Percentiles rank a stretch among this genome's conserved stretches.
phyloP scores from a whole-genome alignment of 2,797 vertebrate genomes.

The Trichosurus vulpecula region DNA sequence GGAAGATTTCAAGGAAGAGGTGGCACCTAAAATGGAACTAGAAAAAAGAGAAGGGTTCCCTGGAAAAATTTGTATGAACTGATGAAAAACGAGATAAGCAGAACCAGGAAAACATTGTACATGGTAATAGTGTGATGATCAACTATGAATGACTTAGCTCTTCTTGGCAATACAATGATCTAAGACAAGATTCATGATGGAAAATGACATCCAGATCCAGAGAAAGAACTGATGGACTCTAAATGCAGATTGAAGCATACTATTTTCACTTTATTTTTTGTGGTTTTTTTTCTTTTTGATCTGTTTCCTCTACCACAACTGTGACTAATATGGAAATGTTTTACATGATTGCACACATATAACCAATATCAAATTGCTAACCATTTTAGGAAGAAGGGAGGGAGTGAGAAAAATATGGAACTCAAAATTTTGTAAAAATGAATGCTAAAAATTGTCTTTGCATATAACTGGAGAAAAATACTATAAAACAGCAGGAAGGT shows the following conservation, averaged over 20 bases:
- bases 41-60: neutral
- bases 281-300: neutral
- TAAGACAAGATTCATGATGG: neutral
- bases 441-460: neutral
- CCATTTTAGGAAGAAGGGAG: neutral
- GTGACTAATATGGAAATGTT: neutral
- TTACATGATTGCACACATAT: neutral
- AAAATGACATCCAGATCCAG: neutral
- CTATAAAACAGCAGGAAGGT: neutral
- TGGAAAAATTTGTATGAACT: neutral
- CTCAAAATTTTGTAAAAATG: no score
- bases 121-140: neutral
- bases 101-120: neutral
- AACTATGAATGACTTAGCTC: neutral
- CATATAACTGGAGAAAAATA: neutral
- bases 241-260: neutral
- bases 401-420: neutral
- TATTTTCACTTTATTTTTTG: neutral
- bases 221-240: neutral
- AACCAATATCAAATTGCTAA: neutral
- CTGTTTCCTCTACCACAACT: neutral
- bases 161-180: neutral
- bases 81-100: neutral
- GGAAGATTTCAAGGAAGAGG: neutral
- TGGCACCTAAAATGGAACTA: neutral